These are phyloP conservation scores for Antedon bifida DNA, from an alignment of 35 echinoderm and acorn worm species.

Conservation along the genomic window DNA sequence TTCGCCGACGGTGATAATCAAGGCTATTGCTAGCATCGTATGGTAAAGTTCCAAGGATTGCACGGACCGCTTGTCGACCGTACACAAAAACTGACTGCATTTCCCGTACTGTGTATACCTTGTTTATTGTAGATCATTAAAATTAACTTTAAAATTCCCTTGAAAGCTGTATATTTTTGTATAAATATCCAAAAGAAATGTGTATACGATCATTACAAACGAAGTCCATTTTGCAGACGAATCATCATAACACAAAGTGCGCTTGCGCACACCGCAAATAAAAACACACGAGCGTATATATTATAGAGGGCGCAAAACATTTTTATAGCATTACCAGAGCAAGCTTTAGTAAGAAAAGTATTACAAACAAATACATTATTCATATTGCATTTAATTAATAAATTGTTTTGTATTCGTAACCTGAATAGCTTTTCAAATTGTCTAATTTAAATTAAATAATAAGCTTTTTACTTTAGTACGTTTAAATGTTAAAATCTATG, in stretches of 20 bases:
- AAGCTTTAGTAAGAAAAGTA: too few species aligned
- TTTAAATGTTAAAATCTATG: too few species aligned
- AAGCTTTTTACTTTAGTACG: too few species aligned
- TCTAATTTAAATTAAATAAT: too few species aligned
- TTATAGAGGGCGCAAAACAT: background rate
- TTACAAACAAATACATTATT: too few species aligned
- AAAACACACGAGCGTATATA: background rate
- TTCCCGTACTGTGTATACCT: background rate
- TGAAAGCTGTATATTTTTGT: background rate
- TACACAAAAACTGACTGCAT: constrained; percentile 99
- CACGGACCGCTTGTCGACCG: constrained; percentile 68
- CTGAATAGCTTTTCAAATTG: too few species aligned
- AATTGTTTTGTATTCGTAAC: too few species aligned
- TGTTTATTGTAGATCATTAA: background rate
- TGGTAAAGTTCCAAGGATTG: constrained; percentile 63
- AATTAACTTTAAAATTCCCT: background rate
- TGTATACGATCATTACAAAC: background rate
- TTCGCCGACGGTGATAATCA: constrained; percentile 29
- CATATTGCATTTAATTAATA: too few species aligned
- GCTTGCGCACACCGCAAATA: background rate
- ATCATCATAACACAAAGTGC: background rate
- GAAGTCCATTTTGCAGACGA: constrained; percentile 2
- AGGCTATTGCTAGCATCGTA: constrained; percentile 71
- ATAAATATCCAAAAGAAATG: background rate
- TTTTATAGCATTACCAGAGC: too few species aligned